Evolutionary conservation across 2,888 invertebrate species (phyloP), one percentile per base, ranked within the genome.

Genomic region (Tipula unca): DNA sequence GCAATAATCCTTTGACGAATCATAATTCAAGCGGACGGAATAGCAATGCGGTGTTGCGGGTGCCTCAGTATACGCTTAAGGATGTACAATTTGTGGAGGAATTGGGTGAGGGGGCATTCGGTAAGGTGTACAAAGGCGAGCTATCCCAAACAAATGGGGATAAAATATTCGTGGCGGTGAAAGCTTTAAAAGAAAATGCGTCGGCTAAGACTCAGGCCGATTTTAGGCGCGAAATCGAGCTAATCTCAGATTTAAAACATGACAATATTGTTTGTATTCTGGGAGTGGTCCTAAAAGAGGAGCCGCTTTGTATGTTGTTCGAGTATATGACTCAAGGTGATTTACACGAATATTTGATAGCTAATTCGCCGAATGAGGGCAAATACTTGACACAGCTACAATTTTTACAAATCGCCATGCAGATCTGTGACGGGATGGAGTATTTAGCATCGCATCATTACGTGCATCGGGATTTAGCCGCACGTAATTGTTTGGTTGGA

Each of bases 251-350:
- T 90, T 92, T 99, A 86, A 95, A 96, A 87, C 99, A 99, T 92
- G 96, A 97, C 0, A 98, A 99, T 90, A 97, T 99, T 88, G 97
- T 99, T 82, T 97, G 98, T 90, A 94, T 99, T 87, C 93, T 99
- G 86, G 99, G 98, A 0, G 97, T 98, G 8, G 96, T 97, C 86
- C 92, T 97, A 86, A 95, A 96, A 88, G 96, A 96, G 88, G 96
- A 97, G 89, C 98, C 98, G 0, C 93, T 96, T 90, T 98, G 98
- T 89, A 98, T 99, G 97, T 92, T 99, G 29, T 99, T 99, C 91
- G 99, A 99, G 90, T 98, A 97, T 89, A 99, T 99, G 98, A 96
- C 96, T 0, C 95, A 97, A 90, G 99, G 99, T 0, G 99, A 99
- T 91, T 92, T 99, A 85, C 99, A 99, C 89, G 99, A 99, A 90